phyloP scores from a whole-genome alignment of 2,888 invertebrate species.

The Chymomyza amoena region DNA sequence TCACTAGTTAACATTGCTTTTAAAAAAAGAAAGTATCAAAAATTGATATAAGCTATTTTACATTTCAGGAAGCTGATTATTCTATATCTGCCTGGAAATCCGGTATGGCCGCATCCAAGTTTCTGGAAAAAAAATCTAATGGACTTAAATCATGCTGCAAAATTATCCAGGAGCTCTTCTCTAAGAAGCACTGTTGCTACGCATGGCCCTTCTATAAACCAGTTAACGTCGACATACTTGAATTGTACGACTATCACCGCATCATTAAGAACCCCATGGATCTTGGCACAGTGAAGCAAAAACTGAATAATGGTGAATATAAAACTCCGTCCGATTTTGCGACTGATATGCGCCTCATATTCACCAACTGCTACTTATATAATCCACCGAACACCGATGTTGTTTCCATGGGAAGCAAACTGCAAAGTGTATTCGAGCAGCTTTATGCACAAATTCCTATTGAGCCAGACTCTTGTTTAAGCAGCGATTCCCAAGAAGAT shows the following conservation, averaged over 20 bases:
- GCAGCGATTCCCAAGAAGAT: constrained; percentile 56
- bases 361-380: constrained; percentile 99
- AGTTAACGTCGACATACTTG: constrained; percentile 96
- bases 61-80: too few species aligned
- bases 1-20: too few species aligned
- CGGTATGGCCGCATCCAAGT: too few species aligned
- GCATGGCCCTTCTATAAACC: constrained; percentile 99
- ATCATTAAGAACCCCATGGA: constrained; percentile 99
- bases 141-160: constrained; percentile 94
- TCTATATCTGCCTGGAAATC: too few species aligned
- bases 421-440: constrained; percentile 99
- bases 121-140: constrained; percentile 69
- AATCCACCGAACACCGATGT: constrained; percentile 99
- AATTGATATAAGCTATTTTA: too few species aligned
- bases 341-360: constrained; percentile 96
- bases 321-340: constrained; percentile 96
- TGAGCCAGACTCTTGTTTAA: constrained; percentile 82
- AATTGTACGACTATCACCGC: constrained; percentile 97
- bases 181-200: constrained; percentile 95
- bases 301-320: constrained; percentile 98
- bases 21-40: too few species aligned
- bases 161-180: constrained; percentile 94
- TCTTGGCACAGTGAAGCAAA: constrained; percentile 97
- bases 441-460: constrained; percentile 98
- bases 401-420: constrained; percentile 97